Conservation (phyloP, 1,140 invertebrate species). For the Drosophila obscura region DNA sequence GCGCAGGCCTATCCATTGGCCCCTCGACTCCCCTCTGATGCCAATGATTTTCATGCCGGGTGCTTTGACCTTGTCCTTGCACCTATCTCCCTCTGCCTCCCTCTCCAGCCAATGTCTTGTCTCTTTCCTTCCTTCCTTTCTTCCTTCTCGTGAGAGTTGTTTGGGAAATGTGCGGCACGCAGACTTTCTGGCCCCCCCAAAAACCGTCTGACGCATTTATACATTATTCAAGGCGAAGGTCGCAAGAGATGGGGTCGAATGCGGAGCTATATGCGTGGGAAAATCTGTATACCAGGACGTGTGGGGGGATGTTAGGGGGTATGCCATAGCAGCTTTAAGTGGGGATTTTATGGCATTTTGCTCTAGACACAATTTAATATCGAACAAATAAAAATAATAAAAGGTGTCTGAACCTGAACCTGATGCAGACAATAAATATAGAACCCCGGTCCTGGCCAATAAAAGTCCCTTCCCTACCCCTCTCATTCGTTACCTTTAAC, state of each 20-base stretch:
- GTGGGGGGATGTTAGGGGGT: not conserved
- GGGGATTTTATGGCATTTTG: conserved; percentile 71
- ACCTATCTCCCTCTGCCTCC: conserved; percentile 22
- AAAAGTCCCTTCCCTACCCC: conserved; percentile 42
- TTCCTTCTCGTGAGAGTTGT: conserved; percentile 64
- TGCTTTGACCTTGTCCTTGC: conserved; percentile 80
- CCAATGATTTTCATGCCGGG: conserved; percentile 53
- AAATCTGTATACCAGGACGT: conserved; percentile 36
- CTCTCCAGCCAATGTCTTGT: not conserved
- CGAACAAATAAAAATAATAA: conserved; percentile 33
- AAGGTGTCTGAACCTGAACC: conserved; percentile 69
- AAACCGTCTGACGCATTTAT: conserved; percentile 65
- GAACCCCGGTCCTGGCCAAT: conserved; percentile 44
- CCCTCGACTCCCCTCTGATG: not conserved
- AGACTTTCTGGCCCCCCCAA: conserved; percentile 50
- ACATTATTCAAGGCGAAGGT: conserved; percentile 75
- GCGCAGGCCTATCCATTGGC: conserved; percentile 48
- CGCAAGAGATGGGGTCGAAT: not conserved
- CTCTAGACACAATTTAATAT: conserved; percentile 78
- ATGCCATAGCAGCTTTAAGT: conserved; percentile 56
- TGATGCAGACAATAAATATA: conserved; percentile 65
- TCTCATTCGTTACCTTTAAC: not conserved
- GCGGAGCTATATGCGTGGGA: conserved; percentile 63
- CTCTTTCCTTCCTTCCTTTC: conserved; percentile 3
- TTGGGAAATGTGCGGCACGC: conserved; percentile 78